These are phyloP conservation scores for Carapus acus DNA, from an alignment of 2,797 vertebrate species.

Conservation along the genomic window DNA sequence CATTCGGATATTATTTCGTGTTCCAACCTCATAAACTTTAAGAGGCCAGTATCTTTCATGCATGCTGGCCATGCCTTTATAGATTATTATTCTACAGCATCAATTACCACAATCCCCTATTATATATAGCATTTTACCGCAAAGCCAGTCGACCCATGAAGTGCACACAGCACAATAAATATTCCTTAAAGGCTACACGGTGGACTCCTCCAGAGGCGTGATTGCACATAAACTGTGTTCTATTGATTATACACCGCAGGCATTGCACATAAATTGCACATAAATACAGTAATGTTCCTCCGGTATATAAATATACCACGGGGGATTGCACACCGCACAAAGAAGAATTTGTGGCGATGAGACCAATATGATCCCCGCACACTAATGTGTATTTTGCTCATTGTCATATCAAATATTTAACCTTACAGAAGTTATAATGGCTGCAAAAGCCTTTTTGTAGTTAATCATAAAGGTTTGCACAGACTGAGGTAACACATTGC, in stretches of 20 bases:
- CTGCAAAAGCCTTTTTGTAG: slow-evolving; percentile 9
- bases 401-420: neutral
- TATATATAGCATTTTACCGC: slow-evolving; percentile 15
- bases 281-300: slow-evolving; percentile 13
- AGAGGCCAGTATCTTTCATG: slow-evolving; percentile 4
- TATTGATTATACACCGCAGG: slow-evolving; percentile 5
- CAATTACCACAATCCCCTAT: slow-evolving; percentile 3
- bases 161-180: slow-evolving; percentile 5
- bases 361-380: neutral
- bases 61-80: neutral
- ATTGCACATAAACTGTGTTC: slow-evolving; percentile 13
- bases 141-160: slow-evolving; percentile 3
- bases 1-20: neutral
- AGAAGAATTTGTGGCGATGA: slow-evolving; percentile 1
- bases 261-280: slow-evolving; percentile 14
- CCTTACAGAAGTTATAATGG: neutral
- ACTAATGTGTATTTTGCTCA: slow-evolving; percentile 5
- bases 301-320: slow-evolving; percentile 1
- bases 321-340: slow-evolving; percentile 4
- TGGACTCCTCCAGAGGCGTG: slow-evolving; percentile 9
- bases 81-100: slow-evolving; percentile 18
- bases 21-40: neutral
- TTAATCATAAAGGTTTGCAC: slow-evolving; percentile 7
- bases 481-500: slow-evolving; percentile 2
- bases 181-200: slow-evolving; percentile 1